Base-by-base conservation (phyloP, 2,113 vertebrate species). In the Bucco capensis region DNA sequence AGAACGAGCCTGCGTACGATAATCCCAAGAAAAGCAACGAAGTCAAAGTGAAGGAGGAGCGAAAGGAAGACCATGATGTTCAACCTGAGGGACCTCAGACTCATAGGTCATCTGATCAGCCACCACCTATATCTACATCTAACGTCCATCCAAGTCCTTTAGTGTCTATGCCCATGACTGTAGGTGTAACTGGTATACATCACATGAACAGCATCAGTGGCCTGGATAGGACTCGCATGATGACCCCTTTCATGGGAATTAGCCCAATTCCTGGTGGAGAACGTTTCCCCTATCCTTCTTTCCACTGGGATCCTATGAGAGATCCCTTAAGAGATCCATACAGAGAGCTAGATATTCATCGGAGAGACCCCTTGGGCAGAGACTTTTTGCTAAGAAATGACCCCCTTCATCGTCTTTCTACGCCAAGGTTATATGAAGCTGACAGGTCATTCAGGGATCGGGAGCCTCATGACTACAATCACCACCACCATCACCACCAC, bases 291-390 rank as follows among this genome's bases (percentile, higher is more conserved):
- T 99, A 99, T 92, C 99, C 99, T 14, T 97, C 99, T 77, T 99
- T 99, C 97, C 99, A 99, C 95, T 99, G 99, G 99, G 99, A 99
- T 97, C 99, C 98, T 19, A 98, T 99, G 97, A 97, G 99, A 92
- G 98, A 98, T 95, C 97, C 98, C 8, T 67, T 98, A 88, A 95
- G 98, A 96, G 99, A 99, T 88, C 99, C 98, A 6, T 99, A 99
- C 97, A 97, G 99, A 90, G 98, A 98, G 54, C 97, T 99, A 50
- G 99, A 99, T 94, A 98, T 99, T 78, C 99, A 99, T 92, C 96
- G 98, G 75, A 93, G 98, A 87, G 98, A 98, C 88, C 97, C 98
- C 23, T 88, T 98, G 95, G 98, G 96, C 92, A 97, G 98, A 95
- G 99, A 99, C 95, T 98, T 99, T 78, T 96, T 99, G 95, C 97